A percentile compares a stretch with the other conserved stretches of the same genome.
These are phyloP conservation scores for Seriola rivoliana DNA, from an alignment of 2,113 vertebrate genomes.

Conservation along the genomic window DNA sequence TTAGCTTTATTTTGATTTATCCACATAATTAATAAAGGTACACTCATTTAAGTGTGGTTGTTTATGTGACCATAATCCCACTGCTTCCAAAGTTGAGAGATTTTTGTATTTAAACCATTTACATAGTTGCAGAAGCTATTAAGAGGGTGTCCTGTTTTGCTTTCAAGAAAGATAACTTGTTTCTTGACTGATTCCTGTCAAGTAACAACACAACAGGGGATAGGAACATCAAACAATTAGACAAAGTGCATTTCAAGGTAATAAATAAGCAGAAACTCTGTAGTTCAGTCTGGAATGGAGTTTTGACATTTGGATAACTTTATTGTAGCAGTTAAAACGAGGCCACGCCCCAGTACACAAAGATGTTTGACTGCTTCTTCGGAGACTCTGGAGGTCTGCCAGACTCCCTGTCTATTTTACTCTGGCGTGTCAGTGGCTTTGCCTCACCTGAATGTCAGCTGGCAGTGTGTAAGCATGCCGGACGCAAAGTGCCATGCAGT, in stretches of 20 bases:
- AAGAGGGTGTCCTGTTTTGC: background rate
- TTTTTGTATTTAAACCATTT: background rate
- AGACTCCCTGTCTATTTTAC: conserved; percentile 46
- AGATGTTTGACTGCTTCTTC: conserved; percentile 7
- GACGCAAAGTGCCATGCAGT: conserved; percentile 56
- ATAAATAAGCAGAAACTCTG: background rate
- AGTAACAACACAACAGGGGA: background rate
- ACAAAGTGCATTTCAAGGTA: background rate
- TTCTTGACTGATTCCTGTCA: background rate
- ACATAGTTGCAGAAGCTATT: background rate
- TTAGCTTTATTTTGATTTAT: background rate
- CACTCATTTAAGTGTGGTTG: background rate
- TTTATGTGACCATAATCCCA: too few species aligned
- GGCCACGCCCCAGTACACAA: conserved; percentile 8
- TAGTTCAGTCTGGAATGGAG: background rate
- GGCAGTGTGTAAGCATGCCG: conserved; percentile 30
- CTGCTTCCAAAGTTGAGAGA: background rate
- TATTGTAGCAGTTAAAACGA: background rate
- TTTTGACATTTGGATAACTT: conserved; percentile 8
- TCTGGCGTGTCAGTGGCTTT: conserved; percentile 27
- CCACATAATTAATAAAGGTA: background rate
- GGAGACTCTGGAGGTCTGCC: conserved; percentile 30
- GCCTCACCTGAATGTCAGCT: conserved; percentile 62
- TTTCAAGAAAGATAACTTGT: background rate
- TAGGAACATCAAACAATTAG: background rate